These are phyloP conservation scores for Ecliptopera silaceata DNA, from an alignment of 2,888 invertebrate species.

Conservation along the genomic window DNA sequence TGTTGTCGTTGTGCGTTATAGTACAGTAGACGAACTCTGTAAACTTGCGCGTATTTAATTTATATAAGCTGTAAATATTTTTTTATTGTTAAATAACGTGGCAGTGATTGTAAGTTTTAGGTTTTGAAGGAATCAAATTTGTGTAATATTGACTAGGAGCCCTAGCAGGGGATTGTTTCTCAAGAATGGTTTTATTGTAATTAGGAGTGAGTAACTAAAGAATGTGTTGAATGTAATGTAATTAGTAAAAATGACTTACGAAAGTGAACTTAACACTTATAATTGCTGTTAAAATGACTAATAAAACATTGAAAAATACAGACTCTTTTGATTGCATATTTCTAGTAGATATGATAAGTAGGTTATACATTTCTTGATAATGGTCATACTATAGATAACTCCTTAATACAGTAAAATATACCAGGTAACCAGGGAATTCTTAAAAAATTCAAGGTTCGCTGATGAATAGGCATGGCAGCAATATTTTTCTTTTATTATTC, in stretches of 20 bases:
- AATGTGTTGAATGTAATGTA: slow-evolving; percentile 10
- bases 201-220: not conserved
- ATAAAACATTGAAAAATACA: slow-evolving; percentile 46
- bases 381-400: no score
- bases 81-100: slow-evolving; percentile 56
- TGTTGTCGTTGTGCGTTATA: slow-evolving; percentile 68
- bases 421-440: no score
- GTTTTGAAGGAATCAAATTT: slow-evolving; percentile 40
- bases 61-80: slow-evolving; percentile 72
- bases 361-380: no score
- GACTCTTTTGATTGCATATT: not conserved
- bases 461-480: no score
- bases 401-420: no score
- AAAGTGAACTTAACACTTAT: slow-evolving; percentile 67
- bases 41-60: slow-evolving; percentile 50
- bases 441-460: no score
- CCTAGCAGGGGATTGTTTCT: not conserved
- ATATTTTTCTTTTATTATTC: no score
- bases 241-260: slow-evolving; percentile 39
- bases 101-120: slow-evolving; percentile 75
- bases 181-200: slow-evolving; percentile 6
- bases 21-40: slow-evolving; percentile 55
- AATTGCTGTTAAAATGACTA: slow-evolving; percentile 72
- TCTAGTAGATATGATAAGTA: no score
- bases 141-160: not conserved